These are phyloP conservation scores for Eremobia ochroleuca DNA, from an alignment of 2,888 invertebrate genomes.

Conservation along the genomic window DNA sequence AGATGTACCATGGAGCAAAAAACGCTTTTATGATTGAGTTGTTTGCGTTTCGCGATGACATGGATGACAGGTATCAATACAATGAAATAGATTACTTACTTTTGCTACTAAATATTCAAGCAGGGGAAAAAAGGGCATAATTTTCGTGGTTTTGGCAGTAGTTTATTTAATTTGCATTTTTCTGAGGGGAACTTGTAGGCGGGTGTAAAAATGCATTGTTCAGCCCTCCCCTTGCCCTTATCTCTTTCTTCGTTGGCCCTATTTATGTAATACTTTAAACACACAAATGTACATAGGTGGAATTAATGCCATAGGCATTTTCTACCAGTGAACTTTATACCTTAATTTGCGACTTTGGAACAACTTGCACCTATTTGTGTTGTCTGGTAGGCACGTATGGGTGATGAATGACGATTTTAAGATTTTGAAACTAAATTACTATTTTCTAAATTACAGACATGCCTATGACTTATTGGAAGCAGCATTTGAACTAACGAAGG, in stretches of 20 bases:
- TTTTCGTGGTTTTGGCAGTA: not conserved
- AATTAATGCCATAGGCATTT: no score
- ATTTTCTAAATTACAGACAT: constrained; percentile 73
- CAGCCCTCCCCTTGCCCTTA: no score
- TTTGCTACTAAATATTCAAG: not conserved
- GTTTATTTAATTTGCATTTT: not conserved
- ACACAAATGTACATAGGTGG: no score
- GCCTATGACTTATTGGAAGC: constrained; percentile 91
- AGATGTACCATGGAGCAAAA: constrained; percentile 79
- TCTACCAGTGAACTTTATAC: no score
- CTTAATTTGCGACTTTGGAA: not conserved
- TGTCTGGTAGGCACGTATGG: not conserved
- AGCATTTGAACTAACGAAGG: constrained; percentile 92
- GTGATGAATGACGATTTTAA: not conserved
- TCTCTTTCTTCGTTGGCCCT: no score
- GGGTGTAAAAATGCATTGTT: no score
- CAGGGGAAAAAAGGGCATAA: no score
- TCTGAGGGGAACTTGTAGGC: not conserved
- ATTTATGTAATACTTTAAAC: no score
- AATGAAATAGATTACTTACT: not conserved
- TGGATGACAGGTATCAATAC: constrained; percentile 86
- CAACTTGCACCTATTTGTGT: not conserved
- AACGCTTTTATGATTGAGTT: constrained; percentile 93
- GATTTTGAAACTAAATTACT: not conserved
- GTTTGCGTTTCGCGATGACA: constrained; percentile 88